Base-by-base conservation (phyloP, 2,888 invertebrate species). In the Plagodis pulveraria region DNA sequence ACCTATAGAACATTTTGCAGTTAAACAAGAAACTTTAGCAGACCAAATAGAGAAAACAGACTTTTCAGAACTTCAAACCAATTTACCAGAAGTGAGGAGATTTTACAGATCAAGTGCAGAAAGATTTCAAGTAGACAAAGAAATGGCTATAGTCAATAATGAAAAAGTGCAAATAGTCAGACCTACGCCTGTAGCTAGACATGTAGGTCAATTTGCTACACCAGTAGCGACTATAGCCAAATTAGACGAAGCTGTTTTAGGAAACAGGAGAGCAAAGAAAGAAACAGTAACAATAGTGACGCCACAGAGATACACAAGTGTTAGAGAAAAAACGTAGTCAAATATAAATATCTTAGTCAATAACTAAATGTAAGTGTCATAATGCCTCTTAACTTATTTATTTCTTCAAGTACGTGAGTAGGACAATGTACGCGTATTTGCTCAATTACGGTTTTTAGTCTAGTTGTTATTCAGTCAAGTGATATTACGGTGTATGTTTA, bases 401-500 rank as follows among this genome's bases (percentile, higher is more conserved):
- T 66, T 69, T 65, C 52, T 45, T 58, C 67, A 64, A 67, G 62
- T 69, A 63, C 65, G 65, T 58, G 62, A 59, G 53, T 63, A 49
- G 56, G 58, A 38, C 9, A 54, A 54, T 67, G 65, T 61, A 74
- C 70, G 74, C 80, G 83, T 87, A 80, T 86, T 83, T 87, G 90
- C 90, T 90, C 90, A 90, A 89, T 53, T 57, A 57, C 86, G 78
- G 77, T 73, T 50, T 50, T 75, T 77, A 78, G 72, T 82, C 77
- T 80, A 78, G 73, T 77, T 76, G 73, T 77, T 72, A 86, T 81
- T 87, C 89, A 91, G 91, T 91, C 91, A 91, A 89, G 91, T 92
- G 91, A 92, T 92, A 92, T 89, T 91, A 91, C 79, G 91, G 91
- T 91, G 91, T 91, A 91, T 91, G 87, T 87, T 81, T 89, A 88